These are phyloP conservation scores for Oceanites oceanicus DNA, from an alignment of 2,113 vertebrate genomes.

Conservation along the genomic window DNA sequence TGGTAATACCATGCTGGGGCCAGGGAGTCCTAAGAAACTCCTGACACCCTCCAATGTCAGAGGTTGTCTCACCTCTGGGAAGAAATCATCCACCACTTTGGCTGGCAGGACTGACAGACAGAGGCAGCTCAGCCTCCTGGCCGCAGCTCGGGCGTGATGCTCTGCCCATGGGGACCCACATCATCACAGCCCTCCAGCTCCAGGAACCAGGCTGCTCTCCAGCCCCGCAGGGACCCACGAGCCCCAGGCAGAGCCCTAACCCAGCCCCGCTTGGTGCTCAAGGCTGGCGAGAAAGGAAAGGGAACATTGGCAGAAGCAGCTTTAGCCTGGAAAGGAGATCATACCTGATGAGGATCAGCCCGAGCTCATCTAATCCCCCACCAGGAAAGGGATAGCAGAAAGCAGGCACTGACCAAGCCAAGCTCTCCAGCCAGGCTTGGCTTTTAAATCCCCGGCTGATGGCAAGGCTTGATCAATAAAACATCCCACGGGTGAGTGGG, in stretches of 20 bases:
- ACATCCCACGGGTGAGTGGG: accelerated
- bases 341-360: slow-evolving; percentile 23
- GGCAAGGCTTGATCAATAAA: neutral
- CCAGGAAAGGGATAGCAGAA: neutral
- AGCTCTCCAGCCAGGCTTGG: neutral
- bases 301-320: neutral
- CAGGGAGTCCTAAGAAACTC: neutral
- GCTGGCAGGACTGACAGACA: neutral
- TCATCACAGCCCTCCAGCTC: neutral
- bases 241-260: neutral
- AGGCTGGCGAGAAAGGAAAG: neutral
- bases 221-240: too few species aligned
- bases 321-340: neutral
- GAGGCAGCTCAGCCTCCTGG: neutral
- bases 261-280: accelerated
- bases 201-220: neutral
- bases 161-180: neutral
- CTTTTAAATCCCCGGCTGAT: neutral
- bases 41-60: accelerated
- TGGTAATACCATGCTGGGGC: neutral
- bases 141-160: accelerated
- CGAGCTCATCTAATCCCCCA: neutral
- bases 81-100: neutral
- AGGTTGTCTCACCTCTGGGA: neutral
- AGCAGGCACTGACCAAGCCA: neutral